Evolutionary conservation across 2,113 vertebrate genomes (phyloP), one percentile per base, ranked within the genome.

Genomic region (Strix aluco): DNA sequence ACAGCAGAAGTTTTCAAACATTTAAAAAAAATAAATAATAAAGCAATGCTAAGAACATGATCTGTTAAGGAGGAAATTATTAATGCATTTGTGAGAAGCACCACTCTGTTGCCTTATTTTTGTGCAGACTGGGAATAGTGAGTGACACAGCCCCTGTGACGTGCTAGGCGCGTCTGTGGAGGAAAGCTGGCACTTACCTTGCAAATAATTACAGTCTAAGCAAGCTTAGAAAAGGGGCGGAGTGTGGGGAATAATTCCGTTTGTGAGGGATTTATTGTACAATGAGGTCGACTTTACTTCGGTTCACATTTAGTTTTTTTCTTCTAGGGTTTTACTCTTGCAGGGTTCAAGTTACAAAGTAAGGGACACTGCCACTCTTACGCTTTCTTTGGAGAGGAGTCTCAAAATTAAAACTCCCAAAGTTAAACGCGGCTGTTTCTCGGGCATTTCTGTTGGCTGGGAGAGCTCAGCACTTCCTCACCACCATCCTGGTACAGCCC

Each of bases 141-240:
- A 47, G 74, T 20, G 81, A 40, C 46, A 9, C 42, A 73, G 80
- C 38, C 52, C 34, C n/a, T 15, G 69, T 82, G 80, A 90, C 5
- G 12, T 81, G 59, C 51, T 15, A 40, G 69, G 82, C 84, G 83
- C 0, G 22, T 72, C 83, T 52, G 86, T 29, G 69, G 34, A 92
- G n/a, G 47, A 75, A 63, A 93, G 69, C 86, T 92, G 92, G 77
- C 73, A 49, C 82, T 73, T 92, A 29, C 69, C 69, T 79, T 72
- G 61, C 81, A 79, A 67, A 69, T 87, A 84, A 93, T 88, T 67
- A 30, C 25, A 61, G 89, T 38, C 52, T 72, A 82, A 89, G 73
- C 66, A 87, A 74, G 81, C 55, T 58, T 61, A 52, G 57, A 42
- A 58, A 58, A 92, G 59, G 73, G 86, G 75, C 3, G 49, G 88